Conservation (phyloP, 2,888 invertebrate genomes). For the Thera obeliscata region DNA sequence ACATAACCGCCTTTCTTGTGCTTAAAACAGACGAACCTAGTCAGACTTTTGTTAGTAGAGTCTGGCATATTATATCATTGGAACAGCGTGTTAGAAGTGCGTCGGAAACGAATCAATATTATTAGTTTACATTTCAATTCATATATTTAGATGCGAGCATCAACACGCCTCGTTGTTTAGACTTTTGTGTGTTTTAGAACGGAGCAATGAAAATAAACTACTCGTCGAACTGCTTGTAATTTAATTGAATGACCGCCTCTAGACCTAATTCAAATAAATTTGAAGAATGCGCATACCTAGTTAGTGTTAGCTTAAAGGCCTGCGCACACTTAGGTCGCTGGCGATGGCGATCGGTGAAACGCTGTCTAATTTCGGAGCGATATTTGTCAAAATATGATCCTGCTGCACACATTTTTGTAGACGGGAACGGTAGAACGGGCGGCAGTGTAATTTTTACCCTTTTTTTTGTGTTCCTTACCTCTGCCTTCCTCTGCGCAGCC, state of each 20-base stretch:
- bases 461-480: slow-evolving; percentile 13
- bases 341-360: no score
- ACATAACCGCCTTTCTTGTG: no score
- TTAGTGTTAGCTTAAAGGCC: no score
- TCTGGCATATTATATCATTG: background rate
- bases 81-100: slow-evolving; percentile 3
- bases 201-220: background rate
- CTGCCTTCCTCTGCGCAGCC: slow-evolving; percentile 18
- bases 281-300: no score
- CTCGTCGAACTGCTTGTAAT: background rate
- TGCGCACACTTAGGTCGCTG: no score
- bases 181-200: slow-evolving; percentile 11
- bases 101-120: slow-evolving; percentile 27
- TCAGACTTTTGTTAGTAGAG: background rate
- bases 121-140: slow-evolving; percentile 25
- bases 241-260: no score
- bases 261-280: no score
- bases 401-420: no score
- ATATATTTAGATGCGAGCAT: slow-evolving; percentile 15
- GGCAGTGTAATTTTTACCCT: background rate
- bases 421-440: no score
- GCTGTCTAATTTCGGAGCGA: no score
- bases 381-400: no score
- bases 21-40: background rate
- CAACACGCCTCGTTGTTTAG: slow-evolving; percentile 8